phyloP scores from a whole-genome alignment of 2,888 invertebrate species.

The Eupithecia vulgata region DNA sequence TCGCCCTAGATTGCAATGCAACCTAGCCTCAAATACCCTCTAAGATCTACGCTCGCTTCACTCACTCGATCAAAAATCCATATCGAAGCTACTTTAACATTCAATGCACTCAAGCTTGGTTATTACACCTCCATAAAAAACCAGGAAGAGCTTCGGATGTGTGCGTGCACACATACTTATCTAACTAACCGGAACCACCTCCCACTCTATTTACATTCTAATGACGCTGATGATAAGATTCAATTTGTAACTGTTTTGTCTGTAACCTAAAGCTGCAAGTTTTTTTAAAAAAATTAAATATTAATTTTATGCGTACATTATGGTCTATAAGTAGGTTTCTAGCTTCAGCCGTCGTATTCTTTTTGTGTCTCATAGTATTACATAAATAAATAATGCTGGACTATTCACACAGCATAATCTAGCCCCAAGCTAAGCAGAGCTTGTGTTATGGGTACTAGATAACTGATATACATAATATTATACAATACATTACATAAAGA shows the following conservation, averaged over 20 bases:
- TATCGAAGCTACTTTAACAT: constrained; percentile 5
- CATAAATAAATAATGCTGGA: too few species aligned
- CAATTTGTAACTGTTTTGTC: constrained; percentile 3
- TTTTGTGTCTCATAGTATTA: background rate
- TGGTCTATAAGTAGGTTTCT: constrained; percentile 1
- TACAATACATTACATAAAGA: too few species aligned
- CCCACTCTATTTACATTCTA: constrained; percentile 7
- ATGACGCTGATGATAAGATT: background rate
- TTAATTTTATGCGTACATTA: background rate
- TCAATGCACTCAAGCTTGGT: constrained; percentile 15
- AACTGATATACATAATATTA: too few species aligned
- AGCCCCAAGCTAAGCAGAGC: too few species aligned
- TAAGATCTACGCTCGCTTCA: background rate
- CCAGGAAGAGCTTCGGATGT: constrained; percentile 19
- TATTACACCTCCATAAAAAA: constrained; percentile 20
- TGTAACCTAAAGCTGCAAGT: background rate
- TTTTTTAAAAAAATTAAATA: background rate
- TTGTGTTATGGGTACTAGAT: too few species aligned
- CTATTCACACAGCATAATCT: too few species aligned
- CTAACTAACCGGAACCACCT: constrained; percentile 11
- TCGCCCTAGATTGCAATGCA: background rate
- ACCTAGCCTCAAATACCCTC: background rate
- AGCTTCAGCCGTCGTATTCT: background rate
- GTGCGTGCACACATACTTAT: constrained; percentile 13
- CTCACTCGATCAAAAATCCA: background rate